Conservation (phyloP, 2,797 vertebrate species). For the Intellagama lesueurii region DNA sequence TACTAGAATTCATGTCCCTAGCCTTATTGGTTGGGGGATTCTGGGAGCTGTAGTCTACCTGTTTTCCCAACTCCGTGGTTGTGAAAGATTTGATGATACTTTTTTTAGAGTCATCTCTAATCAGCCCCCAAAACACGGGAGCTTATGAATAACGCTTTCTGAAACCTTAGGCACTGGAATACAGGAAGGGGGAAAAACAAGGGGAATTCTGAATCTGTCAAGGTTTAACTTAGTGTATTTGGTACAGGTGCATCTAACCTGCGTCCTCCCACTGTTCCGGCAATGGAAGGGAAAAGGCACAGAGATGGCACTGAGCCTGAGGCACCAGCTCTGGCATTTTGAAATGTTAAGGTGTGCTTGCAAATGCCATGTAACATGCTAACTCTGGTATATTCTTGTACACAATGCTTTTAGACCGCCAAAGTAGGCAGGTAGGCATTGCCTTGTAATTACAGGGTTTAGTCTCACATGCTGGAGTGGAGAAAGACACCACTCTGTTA, state of each 20-base stretch:
- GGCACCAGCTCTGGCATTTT: conserved; percentile 27
- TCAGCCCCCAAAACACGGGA: background rate
- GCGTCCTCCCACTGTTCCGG: background rate
- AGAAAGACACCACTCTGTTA: conserved; percentile 14
- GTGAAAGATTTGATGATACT: background rate
- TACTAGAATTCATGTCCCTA: no score
- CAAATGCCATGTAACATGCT: conserved; percentile 14
- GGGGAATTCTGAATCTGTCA: background rate
- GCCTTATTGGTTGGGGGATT: no score
- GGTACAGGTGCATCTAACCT: background rate
- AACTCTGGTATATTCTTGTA: conserved; percentile 19
- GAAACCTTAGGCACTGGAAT: background rate
- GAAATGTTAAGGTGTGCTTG: conserved; percentile 36
- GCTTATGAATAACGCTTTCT: background rate
- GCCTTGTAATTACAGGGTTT: conserved; percentile 29
- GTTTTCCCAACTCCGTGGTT: background rate
- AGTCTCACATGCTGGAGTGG: conserved; percentile 14
- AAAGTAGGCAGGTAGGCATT: conserved; percentile 6
- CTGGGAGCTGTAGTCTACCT: no score
- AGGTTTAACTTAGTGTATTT: background rate
- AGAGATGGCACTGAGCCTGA: background rate
- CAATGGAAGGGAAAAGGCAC: background rate
- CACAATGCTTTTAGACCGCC: conserved; percentile 9
- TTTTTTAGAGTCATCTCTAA: background rate
- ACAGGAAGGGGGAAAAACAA: background rate